Conservation (phyloP, 2,797 vertebrate genomes). For the Prunella strophiata region DNA sequence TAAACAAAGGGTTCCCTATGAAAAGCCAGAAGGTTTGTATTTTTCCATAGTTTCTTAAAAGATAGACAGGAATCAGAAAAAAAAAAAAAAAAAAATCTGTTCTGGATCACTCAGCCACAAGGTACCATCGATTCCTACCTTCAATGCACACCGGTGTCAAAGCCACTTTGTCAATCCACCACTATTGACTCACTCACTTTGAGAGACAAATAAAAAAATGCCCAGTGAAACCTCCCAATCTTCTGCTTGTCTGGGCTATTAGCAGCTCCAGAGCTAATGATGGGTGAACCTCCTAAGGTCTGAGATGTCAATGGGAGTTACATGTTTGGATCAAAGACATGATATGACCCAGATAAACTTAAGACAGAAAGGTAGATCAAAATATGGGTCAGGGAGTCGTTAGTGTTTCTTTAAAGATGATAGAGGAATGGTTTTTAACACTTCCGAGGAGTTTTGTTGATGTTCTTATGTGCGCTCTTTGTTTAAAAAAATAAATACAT, state of each 20-base stretch:
- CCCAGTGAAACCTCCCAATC: not conserved
- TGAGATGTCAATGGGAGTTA: conserved; percentile 34
- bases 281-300: conserved; percentile 57
- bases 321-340: not conserved
- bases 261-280: conserved; percentile 36
- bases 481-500: conserved; percentile 72
- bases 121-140: not conserved
- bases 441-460: conserved; percentile 72
- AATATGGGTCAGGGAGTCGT: conserved; percentile 38
- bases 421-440: conserved; percentile 53
- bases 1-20: not conserved
- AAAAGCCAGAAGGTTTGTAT: not conserved
- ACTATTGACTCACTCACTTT: not conserved
- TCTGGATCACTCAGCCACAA: not conserved
- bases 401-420: conserved; percentile 62
- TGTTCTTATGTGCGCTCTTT: conserved; percentile 68
- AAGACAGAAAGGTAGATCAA: conserved; percentile 51
- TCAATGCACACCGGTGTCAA: conserved; percentile 34
- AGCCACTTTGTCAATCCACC: conserved; percentile 32
- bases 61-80: not conserved
- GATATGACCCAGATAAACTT: conserved; percentile 22
- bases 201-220: not conserved
- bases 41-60: not conserved
- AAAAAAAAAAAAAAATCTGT: not conserved
- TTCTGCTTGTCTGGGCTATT: conserved; percentile 11